Evolutionary conservation across 2,113 vertebrate genomes (phyloP).

Genomic region (Oophaga pumilio): DNA sequence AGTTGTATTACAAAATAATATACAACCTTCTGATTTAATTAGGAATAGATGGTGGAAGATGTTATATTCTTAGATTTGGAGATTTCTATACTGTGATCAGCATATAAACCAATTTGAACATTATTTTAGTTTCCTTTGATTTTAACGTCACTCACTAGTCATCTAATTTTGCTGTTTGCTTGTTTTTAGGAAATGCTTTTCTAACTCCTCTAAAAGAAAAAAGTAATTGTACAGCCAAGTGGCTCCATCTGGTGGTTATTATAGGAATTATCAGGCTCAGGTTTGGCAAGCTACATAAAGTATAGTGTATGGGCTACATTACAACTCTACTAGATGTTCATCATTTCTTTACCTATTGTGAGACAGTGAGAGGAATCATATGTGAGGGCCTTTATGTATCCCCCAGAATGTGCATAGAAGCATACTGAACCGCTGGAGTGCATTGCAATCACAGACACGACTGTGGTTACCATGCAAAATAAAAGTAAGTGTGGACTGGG

Average conservation of each 20-base stretch:
- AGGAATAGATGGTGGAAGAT: background rate
- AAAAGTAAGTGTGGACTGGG: too few species aligned
- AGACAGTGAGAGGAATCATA: too few species aligned
- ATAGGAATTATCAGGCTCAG: background rate
- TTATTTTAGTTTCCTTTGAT: background rate
- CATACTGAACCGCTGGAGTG: too few species aligned
- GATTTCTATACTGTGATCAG: background rate
- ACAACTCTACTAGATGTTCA: too few species aligned
- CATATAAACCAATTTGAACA: background rate
- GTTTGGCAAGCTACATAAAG: background rate
- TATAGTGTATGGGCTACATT: too few species aligned
- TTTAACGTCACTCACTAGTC: background rate
- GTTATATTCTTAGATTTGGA: background rate
- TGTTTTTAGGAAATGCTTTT: background rate
- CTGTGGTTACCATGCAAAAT: too few species aligned
- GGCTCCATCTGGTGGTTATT: slow-evolving; percentile 39
- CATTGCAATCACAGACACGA: too few species aligned
- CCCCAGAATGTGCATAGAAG: too few species aligned
- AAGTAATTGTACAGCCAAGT: slow-evolving; percentile 12
- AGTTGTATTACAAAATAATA: background rate
- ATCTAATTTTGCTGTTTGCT: background rate
- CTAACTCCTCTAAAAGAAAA: background rate
- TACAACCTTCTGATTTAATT: background rate
- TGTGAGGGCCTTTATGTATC: too few species aligned
- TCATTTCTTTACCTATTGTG: background rate